Conservation (phyloP, 2,113 vertebrate species). For the Rissa tridactyla region DNA sequence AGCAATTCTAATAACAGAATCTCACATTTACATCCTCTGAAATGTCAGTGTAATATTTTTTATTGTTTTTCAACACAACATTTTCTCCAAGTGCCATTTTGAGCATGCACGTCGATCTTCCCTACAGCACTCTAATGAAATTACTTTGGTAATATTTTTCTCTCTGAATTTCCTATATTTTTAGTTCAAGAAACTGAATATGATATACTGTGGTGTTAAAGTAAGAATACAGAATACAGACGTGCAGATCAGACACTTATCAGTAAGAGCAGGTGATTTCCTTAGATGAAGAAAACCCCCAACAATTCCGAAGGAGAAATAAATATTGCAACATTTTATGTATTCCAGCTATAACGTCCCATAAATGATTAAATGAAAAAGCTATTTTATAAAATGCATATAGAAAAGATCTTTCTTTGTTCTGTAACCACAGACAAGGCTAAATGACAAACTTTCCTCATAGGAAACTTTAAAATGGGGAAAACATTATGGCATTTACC, state of each 20-base stretch:
- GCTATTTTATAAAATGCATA: not conserved
- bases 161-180: not conserved
- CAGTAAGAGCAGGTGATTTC: not conserved
- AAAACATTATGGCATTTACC: constrained; percentile 5
- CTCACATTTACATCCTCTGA: not conserved
- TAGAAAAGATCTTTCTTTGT: not conserved
- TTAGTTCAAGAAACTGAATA: not conserved
- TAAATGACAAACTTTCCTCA: not conserved
- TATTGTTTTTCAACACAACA: not conserved
- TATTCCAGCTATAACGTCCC: not conserved
- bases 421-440: not conserved
- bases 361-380: not conserved
- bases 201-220: not conserved
- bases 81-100: not conserved
- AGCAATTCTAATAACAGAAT: not conserved
- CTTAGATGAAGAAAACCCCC: not conserved
- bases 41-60: not conserved
- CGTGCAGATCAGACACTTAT: not conserved
- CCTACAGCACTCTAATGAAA: not conserved
- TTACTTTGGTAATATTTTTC: not conserved
- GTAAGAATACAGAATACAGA: not conserved
- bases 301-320: not conserved
- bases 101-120: not conserved
- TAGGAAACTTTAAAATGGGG: not conserved
- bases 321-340: not conserved